Conservation (phyloP, 2,113 vertebrate species). For the Oreochromis tanganicae region DNA sequence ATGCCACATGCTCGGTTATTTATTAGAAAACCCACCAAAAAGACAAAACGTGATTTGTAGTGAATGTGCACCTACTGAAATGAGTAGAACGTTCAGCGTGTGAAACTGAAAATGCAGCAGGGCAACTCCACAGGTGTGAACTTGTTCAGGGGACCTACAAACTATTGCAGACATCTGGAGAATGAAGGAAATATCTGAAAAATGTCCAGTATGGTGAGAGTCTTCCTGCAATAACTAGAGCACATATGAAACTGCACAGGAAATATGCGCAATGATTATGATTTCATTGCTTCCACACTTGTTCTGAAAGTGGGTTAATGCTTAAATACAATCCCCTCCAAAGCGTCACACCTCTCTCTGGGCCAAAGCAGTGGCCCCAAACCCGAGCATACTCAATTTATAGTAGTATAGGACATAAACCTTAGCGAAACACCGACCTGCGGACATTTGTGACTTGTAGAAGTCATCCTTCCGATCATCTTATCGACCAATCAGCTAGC, state of each 20-base stretch:
- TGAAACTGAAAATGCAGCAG: neutral
- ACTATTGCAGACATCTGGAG: constrained; percentile 36
- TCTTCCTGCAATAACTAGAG: neutral
- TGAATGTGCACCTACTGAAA: neutral
- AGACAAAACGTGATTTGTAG: neutral
- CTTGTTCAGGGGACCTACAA: constrained; percentile 9
- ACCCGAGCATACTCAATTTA: neutral
- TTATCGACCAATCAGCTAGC: neutral
- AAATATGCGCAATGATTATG: neutral
- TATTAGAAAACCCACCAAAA: neutral
- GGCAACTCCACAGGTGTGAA: constrained; percentile 28
- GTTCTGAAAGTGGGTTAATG: neutral
- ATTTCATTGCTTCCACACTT: neutral
- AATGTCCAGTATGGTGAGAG: neutral
- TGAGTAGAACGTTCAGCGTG: neutral
- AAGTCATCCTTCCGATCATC: neutral
- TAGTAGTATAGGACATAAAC: neutral
- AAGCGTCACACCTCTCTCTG: neutral
- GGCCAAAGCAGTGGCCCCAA: neutral
- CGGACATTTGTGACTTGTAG: neutral
- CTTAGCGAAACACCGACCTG: neutral
- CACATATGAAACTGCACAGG: neutral
- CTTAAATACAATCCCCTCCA: neutral
- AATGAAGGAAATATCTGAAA: constrained; percentile 27
- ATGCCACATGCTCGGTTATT: neutral